Percentiles rank a stretch among this genome's conserved stretches.
Evolutionary conservation across 2,888 invertebrate genomes (phyloP).

Genomic region (Panopea generosa): DNA sequence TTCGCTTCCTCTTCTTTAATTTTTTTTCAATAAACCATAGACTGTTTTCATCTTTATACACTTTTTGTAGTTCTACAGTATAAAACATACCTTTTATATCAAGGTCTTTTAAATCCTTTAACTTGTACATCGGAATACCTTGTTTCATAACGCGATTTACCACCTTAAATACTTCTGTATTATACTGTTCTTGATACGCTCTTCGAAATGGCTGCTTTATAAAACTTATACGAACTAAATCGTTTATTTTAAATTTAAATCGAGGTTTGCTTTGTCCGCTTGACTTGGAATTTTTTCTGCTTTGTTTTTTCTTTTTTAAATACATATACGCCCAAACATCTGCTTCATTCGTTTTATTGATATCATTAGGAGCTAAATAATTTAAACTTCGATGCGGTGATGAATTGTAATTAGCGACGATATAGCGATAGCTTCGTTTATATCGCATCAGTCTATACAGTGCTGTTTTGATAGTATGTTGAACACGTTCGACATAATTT

Average conservation of each 20-base stretch:
- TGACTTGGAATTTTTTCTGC: too few species aligned
- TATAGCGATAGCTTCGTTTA: conserved; percentile 47
- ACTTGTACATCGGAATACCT: conserved; percentile 33
- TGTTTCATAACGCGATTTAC: conserved; percentile 23
- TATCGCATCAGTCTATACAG: conserved; percentile 51
- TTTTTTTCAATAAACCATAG: conserved; percentile 54
- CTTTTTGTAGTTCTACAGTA: conserved; percentile 36
- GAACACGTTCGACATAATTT: conserved; percentile 51
- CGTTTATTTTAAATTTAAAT: conserved; percentile 30
- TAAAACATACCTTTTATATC: conserved; percentile 36
- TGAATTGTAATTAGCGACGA: conserved; percentile 44
- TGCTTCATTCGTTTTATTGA: conserved; percentile 41
- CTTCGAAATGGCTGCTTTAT: conserved; percentile 48
- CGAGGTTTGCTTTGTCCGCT: conserved; percentile 16
- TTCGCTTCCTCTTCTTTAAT: conserved; percentile 34
- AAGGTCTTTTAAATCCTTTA: conserved; percentile 18
- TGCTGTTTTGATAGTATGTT: conserved; percentile 39
- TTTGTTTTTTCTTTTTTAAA: conserved; percentile 24
- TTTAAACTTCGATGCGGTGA: conserved; percentile 44
- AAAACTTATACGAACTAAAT: conserved; percentile 51
- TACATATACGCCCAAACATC: conserved; percentile 53
- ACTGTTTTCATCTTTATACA: conserved; percentile 51
- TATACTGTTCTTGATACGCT: conserved; percentile 57
- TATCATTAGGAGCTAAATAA: conserved; percentile 39
- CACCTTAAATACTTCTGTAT: conserved; percentile 44